phyloP scores from a whole-genome alignment of 1,140 invertebrate species.

The Drepana arcuata region DNA sequence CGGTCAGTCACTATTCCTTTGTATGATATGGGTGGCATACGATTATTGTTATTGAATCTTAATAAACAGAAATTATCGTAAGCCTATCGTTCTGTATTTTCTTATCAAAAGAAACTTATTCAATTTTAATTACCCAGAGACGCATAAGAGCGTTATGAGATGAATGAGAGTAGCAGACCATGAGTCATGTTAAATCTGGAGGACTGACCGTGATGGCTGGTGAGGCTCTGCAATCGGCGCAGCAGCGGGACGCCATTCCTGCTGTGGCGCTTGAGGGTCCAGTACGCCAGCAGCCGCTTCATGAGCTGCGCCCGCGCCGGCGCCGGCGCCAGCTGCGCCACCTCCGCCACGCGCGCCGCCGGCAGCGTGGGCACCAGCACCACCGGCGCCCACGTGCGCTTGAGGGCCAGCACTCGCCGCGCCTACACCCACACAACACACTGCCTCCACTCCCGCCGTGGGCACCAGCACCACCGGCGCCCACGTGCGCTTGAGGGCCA shows the following conservation, averaged over 20 bases:
- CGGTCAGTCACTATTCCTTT: too few relatives aligned
- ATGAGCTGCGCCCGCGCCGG: constrained; percentile 86
- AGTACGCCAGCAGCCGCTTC: constrained; percentile 90
- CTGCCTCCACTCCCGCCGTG: constrained; percentile 72
- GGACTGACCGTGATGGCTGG: constrained; percentile 65
- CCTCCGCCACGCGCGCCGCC: constrained; percentile 88
- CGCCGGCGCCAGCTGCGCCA: constrained; percentile 76
- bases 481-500: constrained; percentile 88
- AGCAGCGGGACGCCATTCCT: constrained; percentile 96
- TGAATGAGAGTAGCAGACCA: too few relatives aligned
- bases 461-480: constrained; percentile 94
- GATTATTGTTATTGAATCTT: too few relatives aligned
- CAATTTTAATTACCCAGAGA: too few relatives aligned
- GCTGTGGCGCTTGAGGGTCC: constrained; percentile 96
- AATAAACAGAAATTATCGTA: too few relatives aligned
- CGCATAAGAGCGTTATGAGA: too few relatives aligned
- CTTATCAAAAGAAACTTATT: too few relatives aligned
- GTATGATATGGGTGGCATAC: too few relatives aligned
- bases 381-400: constrained; percentile 90
- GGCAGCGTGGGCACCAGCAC: constrained; percentile 96
- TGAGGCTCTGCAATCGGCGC: constrained; percentile 84
- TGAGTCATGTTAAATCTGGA: too few relatives aligned
- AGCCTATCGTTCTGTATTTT: too few relatives aligned
- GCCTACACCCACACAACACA: constrained; percentile 73
- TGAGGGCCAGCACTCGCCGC: constrained; percentile 81